Evolutionary conservation across 2,888 invertebrate genomes (phyloP), one percentile per base, ranked within the genome.

Genomic region (Spodoptera picta): DNA sequence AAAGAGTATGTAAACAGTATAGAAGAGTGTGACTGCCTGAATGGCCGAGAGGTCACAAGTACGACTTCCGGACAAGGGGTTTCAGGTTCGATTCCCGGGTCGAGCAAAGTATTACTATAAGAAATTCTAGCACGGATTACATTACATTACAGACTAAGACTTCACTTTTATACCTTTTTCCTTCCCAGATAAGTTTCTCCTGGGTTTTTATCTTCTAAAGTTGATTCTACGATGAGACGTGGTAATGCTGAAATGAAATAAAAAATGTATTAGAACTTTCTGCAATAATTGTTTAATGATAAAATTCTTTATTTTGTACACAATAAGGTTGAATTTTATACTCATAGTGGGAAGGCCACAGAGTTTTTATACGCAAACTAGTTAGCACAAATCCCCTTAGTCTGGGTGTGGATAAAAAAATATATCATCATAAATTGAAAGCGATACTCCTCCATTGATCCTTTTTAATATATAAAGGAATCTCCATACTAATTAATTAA

Each of bases 211-310:
- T 86, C 85, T 42, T 67, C 73, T 14, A 79, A 57, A 9, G 77
- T 76, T 11, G 83, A 73, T 55, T 81, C 81, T 3, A 87, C 75
- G 3, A 78, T 75, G 4, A 90, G 82, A 2, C 73, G 74, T 4
- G 89, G 87, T 19, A 91, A 69, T 48, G 77, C 90, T 91, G 73
- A 11, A 77, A 82, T 10, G 3, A 44, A 58, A 4, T 0, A 7
- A 7, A 5, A 19, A 14, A 46, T 4, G 19, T 23, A 31, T 46
- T 10, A 19, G 19, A 45, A 54, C 12, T 6, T 11, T n/a, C 11
- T 6, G 41, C 36, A 9, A 36, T 2, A 9, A 36, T 43, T 51
- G 19, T 7, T 19, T 3, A 4, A 7, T 6, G 9, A 19, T 14
- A 14, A 7, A 36, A 7, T 7, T 7, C 36, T 36, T 7, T 36